Evolutionary conservation across 2,888 invertebrate genomes (phyloP), one percentile per base, ranked within the genome.

Genomic region (Psylliodes chrysocephalus): DNA sequence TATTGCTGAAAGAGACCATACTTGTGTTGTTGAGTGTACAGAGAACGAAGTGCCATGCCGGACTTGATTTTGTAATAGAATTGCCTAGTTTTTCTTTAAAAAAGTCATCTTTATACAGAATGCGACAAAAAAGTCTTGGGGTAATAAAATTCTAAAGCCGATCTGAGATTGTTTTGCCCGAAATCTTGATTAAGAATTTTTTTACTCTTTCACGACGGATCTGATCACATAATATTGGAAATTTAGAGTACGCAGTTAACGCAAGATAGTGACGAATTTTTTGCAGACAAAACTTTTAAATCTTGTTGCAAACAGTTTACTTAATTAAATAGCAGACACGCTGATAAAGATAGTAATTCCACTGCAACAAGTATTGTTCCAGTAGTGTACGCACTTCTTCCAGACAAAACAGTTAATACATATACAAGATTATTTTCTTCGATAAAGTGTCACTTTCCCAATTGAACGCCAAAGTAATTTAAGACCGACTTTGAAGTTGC

Each of bases 101-200:
- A 38, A 38, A 38, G 38, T 38, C 38, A 38, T 38, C 14, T 38
- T 38, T 38, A 38, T 38, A 38, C 10, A 38, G 12, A 38, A 38
- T 38, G 15, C 38, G 38, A 38, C 38, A 38, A 38, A 38, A 38
- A 38, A 38, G 38, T 38, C 38, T 38, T 38, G 14, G 33, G 38
- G 38, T 38, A 14, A 38, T 14, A 38, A 38, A 38, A 10, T 14
- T 38, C 38, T 38, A 14, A n/a, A 38, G 10, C 33, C n/a, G n/a
- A n/a, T n/a, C n/a, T n/a, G n/a, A n/a, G n/a, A n/a, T n/a, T n/a
- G n/a, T n/a, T n/a, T n/a, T n/a, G n/a, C 8, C 33, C n/a, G 8
- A 33, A 33, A 15, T 14, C 4, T 15, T 38, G 14, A 38, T 38
- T 38, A 38, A 38, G 12, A 10, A 33, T n/a, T 33, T 33, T 33